Percentiles rank a stretch among this genome's conserved stretches.
Conservation (phyloP, 2,888 invertebrate species). For the Vesta saturnalis region DNA sequence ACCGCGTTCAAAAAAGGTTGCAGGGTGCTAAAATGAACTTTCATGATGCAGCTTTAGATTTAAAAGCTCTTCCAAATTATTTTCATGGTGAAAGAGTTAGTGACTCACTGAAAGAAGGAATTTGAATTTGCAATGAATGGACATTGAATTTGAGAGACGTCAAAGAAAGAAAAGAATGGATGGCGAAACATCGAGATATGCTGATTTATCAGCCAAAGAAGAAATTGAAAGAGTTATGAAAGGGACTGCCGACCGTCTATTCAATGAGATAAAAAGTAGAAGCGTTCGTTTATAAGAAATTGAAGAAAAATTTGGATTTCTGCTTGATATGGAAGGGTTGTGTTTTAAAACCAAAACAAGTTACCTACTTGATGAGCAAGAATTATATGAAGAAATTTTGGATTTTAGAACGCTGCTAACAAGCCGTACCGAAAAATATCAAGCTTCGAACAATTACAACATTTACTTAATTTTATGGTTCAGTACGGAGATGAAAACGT, state of each 20-base stretch:
- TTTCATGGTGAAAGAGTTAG: not conserved
- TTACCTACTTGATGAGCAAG: not conserved
- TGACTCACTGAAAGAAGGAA: no score
- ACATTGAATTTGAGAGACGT: no score
- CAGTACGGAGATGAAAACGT: not conserved
- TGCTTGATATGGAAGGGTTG: not conserved
- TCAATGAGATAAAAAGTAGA: not conserved
- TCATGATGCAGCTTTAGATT: not conserved
- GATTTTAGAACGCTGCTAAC: not conserved
- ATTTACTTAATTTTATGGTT: not conserved
- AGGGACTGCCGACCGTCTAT: not conserved
- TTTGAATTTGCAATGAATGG: no score
- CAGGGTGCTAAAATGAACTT: not conserved
- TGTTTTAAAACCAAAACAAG: not conserved
- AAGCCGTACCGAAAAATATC: not conserved
- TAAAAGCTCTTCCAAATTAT: not conserved
- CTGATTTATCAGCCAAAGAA: not conserved
- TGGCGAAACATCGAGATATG: not conserved
- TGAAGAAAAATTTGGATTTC: not conserved
- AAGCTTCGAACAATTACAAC: not conserved
- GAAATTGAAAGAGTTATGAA: not conserved
- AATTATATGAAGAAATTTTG: not conserved
- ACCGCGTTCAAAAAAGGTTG: no score
- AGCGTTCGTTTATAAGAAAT: not conserved
- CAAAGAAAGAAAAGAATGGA: not conserved